These are phyloP conservation scores for Aspidiotus rigidus DNA, from an alignment of 2,888 invertebrate genomes.

Conservation along the genomic window DNA sequence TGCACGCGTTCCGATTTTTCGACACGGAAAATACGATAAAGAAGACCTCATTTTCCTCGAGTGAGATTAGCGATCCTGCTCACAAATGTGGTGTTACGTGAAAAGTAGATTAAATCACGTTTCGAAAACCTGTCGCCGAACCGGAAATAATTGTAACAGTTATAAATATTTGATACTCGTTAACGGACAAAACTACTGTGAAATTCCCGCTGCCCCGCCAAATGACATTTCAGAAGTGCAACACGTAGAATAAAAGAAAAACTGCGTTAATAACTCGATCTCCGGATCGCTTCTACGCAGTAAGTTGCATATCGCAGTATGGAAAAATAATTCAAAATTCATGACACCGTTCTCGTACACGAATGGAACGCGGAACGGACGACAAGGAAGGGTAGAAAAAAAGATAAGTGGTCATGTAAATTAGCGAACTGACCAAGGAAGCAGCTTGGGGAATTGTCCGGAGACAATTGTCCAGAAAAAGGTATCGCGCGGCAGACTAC, in stretches of 20 bases:
- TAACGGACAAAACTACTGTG: conserved; percentile 20
- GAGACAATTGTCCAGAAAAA: conserved; percentile 26
- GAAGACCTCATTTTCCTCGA: no score
- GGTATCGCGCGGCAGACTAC: conserved; percentile 8
- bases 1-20: no score
- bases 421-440: conserved; percentile 27
- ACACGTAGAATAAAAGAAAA: conserved; percentile 12
- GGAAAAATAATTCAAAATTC: conserved; percentile 23
- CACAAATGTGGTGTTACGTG: no score
- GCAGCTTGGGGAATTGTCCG: conserved; percentile 16
- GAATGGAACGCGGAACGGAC: background rate
- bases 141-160: conserved; percentile 23
- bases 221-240: conserved; percentile 19
- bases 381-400: conserved; percentile 8
- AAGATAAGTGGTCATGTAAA: conserved; percentile 29
- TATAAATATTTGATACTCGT: conserved; percentile 27
- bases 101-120: no score
- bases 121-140: background rate
- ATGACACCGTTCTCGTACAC: conserved; percentile 8
- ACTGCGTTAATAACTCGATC: conserved; percentile 14
- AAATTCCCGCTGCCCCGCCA: background rate
- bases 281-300: conserved; percentile 9
- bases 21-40: no score
- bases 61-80: no score
- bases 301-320: conserved; percentile 2